Evolutionary conservation across 2,888 invertebrate species (phyloP).

Genomic region (Sesia apiformis): DNA sequence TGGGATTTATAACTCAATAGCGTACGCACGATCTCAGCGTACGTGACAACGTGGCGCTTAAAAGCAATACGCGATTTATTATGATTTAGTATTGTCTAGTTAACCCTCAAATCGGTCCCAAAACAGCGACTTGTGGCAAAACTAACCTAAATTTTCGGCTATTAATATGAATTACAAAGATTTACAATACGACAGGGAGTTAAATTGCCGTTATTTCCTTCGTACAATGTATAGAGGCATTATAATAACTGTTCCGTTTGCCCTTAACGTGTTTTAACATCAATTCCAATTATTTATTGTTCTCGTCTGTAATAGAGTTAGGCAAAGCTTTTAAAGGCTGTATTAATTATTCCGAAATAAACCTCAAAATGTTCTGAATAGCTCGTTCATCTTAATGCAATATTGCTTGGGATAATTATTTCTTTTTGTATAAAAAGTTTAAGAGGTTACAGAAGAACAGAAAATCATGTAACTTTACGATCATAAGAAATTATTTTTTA

Average conservation of each 20-base stretch:
- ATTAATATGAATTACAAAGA: slow-evolving; percentile 69
- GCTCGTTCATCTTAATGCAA: too few relatives aligned
- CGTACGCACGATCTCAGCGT: not conserved
- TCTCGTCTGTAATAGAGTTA: slow-evolving; percentile 20
- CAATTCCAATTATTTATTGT: slow-evolving; percentile 36
- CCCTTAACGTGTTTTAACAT: slow-evolving; percentile 33
- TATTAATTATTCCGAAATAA: slow-evolving; percentile 2
- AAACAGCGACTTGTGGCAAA: slow-evolving; percentile 47
- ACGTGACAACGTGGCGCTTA: slow-evolving; percentile 7
- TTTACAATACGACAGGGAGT: slow-evolving; percentile 60
- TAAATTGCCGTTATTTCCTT: slow-evolving; percentile 54
- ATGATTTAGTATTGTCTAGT: slow-evolving; percentile 48
- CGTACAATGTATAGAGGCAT: slow-evolving; percentile 35
- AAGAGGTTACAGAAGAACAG: too few relatives aligned
- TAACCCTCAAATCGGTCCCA: slow-evolving; percentile 51
- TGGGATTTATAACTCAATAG: too few relatives aligned
- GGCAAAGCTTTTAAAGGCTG: slow-evolving; percentile 15
- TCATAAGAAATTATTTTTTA: too few relatives aligned
- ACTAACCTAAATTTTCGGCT: slow-evolving; percentile 56
- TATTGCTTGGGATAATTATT: too few relatives aligned
- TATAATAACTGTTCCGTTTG: slow-evolving; percentile 32
- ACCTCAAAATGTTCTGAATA: too few relatives aligned
- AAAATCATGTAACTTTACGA: too few relatives aligned
- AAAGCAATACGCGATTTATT: slow-evolving; percentile 24
- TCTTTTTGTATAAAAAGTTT: too few relatives aligned